Evolutionary conservation across 2,797 vertebrate species (phyloP).

Genomic region (Danio choprae): DNA sequence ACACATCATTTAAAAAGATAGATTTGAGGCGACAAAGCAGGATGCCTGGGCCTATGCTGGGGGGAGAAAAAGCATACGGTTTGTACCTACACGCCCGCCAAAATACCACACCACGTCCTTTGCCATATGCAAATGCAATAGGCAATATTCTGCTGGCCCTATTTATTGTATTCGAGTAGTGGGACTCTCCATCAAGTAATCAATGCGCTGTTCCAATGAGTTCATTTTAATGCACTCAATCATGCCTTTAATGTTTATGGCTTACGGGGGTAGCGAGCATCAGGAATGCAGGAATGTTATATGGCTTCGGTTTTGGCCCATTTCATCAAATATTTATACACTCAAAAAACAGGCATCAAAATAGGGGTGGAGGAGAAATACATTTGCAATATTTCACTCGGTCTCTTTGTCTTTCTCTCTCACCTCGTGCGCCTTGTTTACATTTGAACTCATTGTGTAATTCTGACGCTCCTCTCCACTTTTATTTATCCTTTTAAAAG

Average conservation of each 20-base stretch:
- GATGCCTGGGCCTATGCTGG: constrained; percentile 56
- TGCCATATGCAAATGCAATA: constrained; percentile 70
- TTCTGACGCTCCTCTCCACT: constrained; percentile 24
- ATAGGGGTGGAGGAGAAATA: constrained; percentile 91
- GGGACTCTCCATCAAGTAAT: constrained; percentile 86
- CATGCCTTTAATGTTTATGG: constrained; percentile 95
- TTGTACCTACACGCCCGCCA: not conserved
- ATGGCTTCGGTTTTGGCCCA: constrained; percentile 94
- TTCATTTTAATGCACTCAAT: constrained; percentile 99
- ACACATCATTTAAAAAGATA: constrained; percentile 76
- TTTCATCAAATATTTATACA: constrained; percentile 98
- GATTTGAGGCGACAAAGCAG: constrained; percentile 67
- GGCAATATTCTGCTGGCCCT: constrained; percentile 51
- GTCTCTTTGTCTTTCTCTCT: constrained; percentile 68
- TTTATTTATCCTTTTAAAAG: constrained; percentile 46
- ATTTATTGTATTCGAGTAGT: constrained; percentile 78
- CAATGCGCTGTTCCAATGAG: constrained; percentile 95
- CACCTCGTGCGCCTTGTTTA: constrained; percentile 37
- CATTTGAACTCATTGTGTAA: constrained; percentile 41
- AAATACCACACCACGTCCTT: constrained; percentile 41
- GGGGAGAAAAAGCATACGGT: constrained; percentile 4
- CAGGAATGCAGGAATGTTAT: constrained; percentile 96
- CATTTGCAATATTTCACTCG: constrained; percentile 75
- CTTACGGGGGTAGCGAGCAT: constrained; percentile 89
- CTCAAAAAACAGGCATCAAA: constrained; percentile 94